Percentiles rank a stretch among this genome's conserved stretches.
These are phyloP conservation scores for Saiga tatarica DNA, from an alignment of 2,113 vertebrate species.

Conservation along the genomic window DNA sequence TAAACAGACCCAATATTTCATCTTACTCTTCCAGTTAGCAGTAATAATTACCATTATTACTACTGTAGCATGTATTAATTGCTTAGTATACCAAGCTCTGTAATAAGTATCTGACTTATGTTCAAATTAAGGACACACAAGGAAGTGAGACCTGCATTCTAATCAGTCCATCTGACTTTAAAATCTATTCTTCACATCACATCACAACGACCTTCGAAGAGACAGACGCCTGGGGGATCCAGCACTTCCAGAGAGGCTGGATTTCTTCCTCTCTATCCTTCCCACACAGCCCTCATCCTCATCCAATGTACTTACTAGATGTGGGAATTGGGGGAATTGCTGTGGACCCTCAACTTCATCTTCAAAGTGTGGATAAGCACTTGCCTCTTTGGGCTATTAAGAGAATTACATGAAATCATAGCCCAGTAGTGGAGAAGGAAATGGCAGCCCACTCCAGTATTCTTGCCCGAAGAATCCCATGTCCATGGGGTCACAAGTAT, in stretches of 20 bases:
- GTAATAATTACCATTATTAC: not conserved
- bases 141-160: not conserved
- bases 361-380: not conserved
- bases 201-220: not conserved
- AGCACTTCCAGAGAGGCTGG: not conserved
- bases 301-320: not conserved
- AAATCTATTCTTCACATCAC: not conserved
- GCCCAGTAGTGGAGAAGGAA: not conserved
- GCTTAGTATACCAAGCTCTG: not conserved
- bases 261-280: not conserved
- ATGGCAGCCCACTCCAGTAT: not conserved
- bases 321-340: not conserved
- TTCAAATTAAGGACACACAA: not conserved
- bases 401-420: not conserved
- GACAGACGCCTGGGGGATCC: not conserved
- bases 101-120: not conserved
- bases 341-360: not conserved
- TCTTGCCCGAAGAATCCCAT: not conserved
- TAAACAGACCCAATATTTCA: not conserved
- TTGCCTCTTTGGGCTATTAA: not conserved
- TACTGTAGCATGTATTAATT: not conserved
- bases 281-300: not conserved
- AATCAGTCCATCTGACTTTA: not conserved
- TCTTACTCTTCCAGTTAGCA: not conserved
- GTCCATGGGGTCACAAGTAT: not conserved